These are phyloP conservation scores for Chorisops tibialis DNA, from an alignment of 2,888 invertebrate species.

Conservation along the genomic window DNA sequence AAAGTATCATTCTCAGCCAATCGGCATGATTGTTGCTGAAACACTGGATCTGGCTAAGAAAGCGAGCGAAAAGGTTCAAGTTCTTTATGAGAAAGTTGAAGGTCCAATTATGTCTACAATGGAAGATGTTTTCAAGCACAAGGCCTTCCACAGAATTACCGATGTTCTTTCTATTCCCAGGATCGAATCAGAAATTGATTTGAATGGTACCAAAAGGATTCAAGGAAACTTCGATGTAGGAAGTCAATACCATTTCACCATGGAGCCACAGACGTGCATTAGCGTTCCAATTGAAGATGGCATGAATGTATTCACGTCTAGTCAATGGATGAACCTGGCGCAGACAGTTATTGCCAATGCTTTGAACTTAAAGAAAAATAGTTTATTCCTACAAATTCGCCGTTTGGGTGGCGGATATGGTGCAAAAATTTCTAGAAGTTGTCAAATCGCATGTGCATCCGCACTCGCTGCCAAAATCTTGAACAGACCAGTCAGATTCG, in stretches of 20 bases:
- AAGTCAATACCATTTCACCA: conserved; percentile 69
- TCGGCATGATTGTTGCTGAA: conserved; percentile 67
- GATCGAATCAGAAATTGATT: neutral
- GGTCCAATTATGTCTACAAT: conserved; percentile 46
- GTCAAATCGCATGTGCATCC: conserved; percentile 61
- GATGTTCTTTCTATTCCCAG: neutral
- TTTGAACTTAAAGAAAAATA: conserved; percentile 60
- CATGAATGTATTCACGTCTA: conserved; percentile 62
- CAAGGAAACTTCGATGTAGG: conserved; percentile 58
- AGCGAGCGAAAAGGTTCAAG: conserved; percentile 57
- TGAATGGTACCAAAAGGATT: neutral
- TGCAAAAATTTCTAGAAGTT: conserved; percentile 65
- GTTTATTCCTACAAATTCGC: conserved; percentile 66
- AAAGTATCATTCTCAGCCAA: conserved; percentile 19
- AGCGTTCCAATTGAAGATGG: conserved; percentile 69
- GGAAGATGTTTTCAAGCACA: conserved; percentile 54
- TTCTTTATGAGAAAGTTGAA: conserved; percentile 52
- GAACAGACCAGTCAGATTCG: conserved; percentile 66
- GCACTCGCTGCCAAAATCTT: conserved; percentile 49
- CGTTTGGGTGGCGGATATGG: conserved; percentile 82
- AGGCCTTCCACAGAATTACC: conserved; percentile 17
- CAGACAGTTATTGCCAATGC: conserved; percentile 59
- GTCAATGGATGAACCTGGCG: conserved; percentile 63
- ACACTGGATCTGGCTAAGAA: conserved; percentile 58
- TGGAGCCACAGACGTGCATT: conserved; percentile 70